Evolutionary conservation across 2,113 vertebrate species (phyloP).

Genomic region (Hippopotamus amphibius): DNA sequence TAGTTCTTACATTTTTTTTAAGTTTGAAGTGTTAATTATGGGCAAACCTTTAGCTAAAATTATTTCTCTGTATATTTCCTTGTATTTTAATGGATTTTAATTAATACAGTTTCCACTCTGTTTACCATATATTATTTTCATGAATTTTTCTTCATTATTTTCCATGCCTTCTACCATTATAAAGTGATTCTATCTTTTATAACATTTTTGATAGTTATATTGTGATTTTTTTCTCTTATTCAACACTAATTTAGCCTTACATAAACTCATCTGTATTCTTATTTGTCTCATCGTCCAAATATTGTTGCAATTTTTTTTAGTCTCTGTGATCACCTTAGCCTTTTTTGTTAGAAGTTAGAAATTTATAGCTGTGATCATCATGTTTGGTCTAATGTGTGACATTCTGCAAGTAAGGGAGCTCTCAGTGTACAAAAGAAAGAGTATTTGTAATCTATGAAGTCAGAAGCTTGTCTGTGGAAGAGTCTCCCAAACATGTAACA

Average conservation of each 20-base stretch:
- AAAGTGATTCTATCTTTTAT: neutral
- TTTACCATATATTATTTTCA: neutral
- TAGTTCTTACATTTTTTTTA: neutral
- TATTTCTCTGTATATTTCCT: neutral
- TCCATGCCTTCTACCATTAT: neutral
- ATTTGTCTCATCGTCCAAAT: neutral
- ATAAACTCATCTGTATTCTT: neutral
- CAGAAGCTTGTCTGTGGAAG: neutral
- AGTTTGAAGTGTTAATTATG: neutral
- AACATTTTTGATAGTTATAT: neutral
- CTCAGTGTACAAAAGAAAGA: neutral
- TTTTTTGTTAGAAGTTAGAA: neutral
- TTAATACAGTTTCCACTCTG: neutral
- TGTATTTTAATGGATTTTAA: neutral
- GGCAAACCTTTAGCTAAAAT: neutral
- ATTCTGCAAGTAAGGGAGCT: neutral
- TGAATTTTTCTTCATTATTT: neutral
- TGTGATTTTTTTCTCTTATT: neutral
- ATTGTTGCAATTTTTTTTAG: neutral
- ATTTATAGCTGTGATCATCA: neutral
- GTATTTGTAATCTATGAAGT: neutral
- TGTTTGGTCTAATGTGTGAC: neutral
- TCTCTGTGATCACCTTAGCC: neutral
- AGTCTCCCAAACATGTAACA: neutral
- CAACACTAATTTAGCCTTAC: neutral